Percentiles rank a stretch among this genome's conserved stretches.
These are phyloP conservation scores for Gortyna flavago DNA, from an alignment of 2,888 invertebrate genomes.

Conservation along the genomic window DNA sequence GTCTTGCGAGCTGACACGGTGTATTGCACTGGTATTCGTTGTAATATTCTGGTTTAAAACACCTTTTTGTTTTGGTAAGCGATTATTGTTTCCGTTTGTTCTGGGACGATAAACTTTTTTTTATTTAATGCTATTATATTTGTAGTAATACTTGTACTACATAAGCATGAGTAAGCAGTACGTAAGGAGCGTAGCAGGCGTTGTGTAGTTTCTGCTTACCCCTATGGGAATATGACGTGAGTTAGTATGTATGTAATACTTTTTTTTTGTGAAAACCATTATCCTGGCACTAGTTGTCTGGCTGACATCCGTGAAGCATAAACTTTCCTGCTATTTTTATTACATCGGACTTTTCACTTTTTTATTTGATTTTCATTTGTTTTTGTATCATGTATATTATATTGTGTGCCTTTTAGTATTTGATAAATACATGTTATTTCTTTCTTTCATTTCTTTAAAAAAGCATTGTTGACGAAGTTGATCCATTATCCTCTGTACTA, in stretches of 20 bases:
- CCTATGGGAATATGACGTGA: neutral
- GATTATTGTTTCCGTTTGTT: neutral
- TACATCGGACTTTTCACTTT: neutral
- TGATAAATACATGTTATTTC: neutral
- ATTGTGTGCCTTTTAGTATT: neutral
- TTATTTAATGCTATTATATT: neutral
- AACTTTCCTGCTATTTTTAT: neutral
- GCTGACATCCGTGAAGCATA: neutral
- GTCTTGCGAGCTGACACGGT: slow-evolving; percentile 62
- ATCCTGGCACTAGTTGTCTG: neutral
- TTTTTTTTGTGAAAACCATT: no score
- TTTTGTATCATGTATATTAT: neutral
- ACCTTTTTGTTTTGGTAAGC: slow-evolving; percentile 18
- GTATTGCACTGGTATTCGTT: slow-evolving; percentile 40
- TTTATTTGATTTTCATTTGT: neutral
- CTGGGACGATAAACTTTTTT: neutral
- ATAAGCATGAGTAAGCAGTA: neutral
- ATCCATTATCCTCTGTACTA: neutral
- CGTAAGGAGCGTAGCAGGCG: neutral
- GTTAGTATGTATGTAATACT: neutral
- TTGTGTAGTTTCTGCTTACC: neutral
- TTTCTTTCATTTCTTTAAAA: neutral
- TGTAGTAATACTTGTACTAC: no score
- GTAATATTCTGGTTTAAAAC: slow-evolving; percentile 53
- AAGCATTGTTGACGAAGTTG: neutral